These are phyloP conservation scores for Cygnus buccinator DNA, from an alignment of 2,113 vertebrate species.

Conservation along the genomic window DNA sequence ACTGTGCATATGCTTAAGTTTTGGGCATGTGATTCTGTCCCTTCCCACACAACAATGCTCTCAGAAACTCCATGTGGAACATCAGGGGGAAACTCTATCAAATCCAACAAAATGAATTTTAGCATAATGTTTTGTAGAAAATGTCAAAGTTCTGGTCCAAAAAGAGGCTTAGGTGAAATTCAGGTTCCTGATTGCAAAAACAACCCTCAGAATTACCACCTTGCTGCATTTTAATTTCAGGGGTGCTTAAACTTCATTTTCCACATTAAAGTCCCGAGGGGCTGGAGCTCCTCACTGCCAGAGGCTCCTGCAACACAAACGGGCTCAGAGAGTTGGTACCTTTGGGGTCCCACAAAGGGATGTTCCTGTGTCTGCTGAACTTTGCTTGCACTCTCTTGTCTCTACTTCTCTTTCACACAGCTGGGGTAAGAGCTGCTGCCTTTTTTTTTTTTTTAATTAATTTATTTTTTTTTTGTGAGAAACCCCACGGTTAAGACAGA, in stretches of 20 bases:
- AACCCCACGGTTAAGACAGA: background rate
- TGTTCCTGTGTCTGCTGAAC: background rate
- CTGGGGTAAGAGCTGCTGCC: background rate
- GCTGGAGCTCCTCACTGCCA: background rate
- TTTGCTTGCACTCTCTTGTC: background rate
- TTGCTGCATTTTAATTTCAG: background rate
- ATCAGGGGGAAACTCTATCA: background rate
- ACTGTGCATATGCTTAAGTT: background rate
- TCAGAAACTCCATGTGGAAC: background rate
- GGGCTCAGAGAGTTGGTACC: background rate
- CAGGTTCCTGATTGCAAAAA: background rate
- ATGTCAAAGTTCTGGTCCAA: background rate
- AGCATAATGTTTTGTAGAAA: background rate
- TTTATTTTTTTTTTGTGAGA: background rate
- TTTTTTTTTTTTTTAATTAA: background rate
- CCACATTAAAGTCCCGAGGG: background rate
- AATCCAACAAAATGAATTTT: background rate
- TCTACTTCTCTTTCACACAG: background rate
- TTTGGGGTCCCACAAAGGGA: background rate
- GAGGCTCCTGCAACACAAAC: background rate
- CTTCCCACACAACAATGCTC: rapidly evolving
- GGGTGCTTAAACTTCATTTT: background rate
- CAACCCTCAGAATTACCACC: background rate
- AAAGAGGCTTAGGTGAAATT: background rate
- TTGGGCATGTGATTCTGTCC: background rate